A percentile compares a stretch with the other conserved stretches of the same genome.
These are phyloP conservation scores for Cetonia aurata DNA, from an alignment of 2,888 invertebrate species.

Conservation along the genomic window DNA sequence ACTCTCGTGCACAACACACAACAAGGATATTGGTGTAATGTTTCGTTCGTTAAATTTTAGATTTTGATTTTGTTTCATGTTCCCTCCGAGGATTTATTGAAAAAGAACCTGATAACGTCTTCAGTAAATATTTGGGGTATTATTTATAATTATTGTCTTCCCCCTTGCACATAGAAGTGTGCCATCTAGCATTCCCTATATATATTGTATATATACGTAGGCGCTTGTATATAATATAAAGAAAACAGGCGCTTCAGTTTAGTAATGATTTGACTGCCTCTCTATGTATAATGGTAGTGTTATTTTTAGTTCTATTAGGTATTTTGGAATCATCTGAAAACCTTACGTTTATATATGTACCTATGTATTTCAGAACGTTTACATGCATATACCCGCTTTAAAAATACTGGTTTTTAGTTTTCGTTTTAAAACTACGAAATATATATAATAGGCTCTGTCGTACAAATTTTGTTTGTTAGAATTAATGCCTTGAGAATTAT, in stretches of 20 bases:
- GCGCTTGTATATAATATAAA: neutral
- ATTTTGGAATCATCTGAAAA: conserved; percentile 44
- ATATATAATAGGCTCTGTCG: neutral
- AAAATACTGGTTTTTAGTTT: neutral
- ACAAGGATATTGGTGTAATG: neutral
- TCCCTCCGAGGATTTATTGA: conserved; percentile 22
- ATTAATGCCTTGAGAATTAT: no score
- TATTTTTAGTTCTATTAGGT: conserved; percentile 51
- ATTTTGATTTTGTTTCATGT: neutral
- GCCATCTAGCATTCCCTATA: no score
- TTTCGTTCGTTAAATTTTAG: conserved; percentile 20
- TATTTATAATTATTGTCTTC: no score
- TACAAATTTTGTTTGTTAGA: neutral
- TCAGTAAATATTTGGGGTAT: conserved; percentile 15
- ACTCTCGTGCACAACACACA: neutral
- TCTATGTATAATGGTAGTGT: conserved; percentile 31
- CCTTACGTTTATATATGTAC: conserved; percentile 20
- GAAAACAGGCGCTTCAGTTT: conserved; percentile 27
- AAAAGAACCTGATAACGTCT: conserved; percentile 8
- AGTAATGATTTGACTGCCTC: conserved; percentile 39
- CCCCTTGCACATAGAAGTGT: no score
- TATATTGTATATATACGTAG: no score
- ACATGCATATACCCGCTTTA: neutral
- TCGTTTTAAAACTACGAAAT: neutral
- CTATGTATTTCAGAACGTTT: conserved; percentile 4